A percentile compares a stretch with the other conserved stretches of the same genome.
These are phyloP conservation scores for Plecotus auritus DNA, from an alignment of 2,113 vertebrate genomes.

Conservation along the genomic window DNA sequence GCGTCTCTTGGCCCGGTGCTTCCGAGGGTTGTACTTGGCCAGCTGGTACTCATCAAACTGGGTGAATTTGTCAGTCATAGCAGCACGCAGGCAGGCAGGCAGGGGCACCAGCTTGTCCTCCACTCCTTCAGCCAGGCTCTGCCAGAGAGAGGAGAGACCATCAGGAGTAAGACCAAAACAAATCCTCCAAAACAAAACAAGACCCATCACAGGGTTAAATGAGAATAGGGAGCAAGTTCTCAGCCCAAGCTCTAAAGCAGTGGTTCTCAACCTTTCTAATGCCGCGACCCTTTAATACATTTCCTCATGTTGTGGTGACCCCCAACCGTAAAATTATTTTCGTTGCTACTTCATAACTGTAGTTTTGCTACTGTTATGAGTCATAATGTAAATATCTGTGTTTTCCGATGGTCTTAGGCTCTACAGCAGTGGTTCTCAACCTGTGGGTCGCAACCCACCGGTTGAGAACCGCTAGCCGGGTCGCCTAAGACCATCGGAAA, in stretches of 20 bases:
- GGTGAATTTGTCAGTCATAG: slow-evolving; percentile 87
- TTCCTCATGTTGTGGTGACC: no score
- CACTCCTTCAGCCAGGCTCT: slow-evolving; percentile 57
- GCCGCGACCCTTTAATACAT: no score
- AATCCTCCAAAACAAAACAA: not conserved
- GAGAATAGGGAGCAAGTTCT: not conserved
- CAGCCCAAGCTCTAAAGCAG: not conserved
- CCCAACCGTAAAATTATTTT: no score
- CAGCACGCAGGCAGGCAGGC: slow-evolving; percentile 88
- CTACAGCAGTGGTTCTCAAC: no score
- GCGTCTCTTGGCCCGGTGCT: slow-evolving; percentile 83
- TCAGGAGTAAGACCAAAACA: not conserved
- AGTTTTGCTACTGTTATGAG: no score
- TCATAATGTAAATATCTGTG: no score
- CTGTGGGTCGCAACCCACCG: no score
- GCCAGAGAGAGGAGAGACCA: not conserved
- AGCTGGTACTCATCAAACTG: slow-evolving; percentile 91
- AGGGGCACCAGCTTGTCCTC: slow-evolving; percentile 71
- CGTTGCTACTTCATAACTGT: no score
- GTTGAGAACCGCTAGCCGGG: no score
- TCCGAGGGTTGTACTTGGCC: slow-evolving; percentile 91
- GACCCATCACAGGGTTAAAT: not conserved
- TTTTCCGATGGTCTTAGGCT: no score
- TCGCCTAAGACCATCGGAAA: no score
- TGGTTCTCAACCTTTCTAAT: no score